Evolutionary conservation across 2,797 vertebrate species (phyloP).

Genomic region (Pangasius sanitwongsei): DNA sequence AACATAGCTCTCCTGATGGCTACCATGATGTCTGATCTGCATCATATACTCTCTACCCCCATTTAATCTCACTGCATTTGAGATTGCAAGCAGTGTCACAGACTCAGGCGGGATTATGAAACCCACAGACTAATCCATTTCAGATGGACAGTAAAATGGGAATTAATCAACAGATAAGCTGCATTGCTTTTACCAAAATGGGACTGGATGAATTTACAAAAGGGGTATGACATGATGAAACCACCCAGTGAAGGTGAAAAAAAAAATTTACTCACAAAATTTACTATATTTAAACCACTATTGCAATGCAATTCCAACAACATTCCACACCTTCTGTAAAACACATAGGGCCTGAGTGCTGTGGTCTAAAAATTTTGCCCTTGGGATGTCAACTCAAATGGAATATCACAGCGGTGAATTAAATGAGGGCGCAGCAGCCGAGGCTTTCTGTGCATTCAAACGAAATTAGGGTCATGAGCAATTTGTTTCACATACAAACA

Average conservation of each 20-base stretch:
- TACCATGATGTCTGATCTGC: constrained; percentile 41
- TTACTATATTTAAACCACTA: not conserved
- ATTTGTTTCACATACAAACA: constrained; percentile 59
- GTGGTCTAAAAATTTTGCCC: constrained; percentile 1
- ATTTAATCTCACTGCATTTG: constrained; percentile 54
- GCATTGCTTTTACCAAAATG: constrained; percentile 29
- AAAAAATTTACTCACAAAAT: not conserved
- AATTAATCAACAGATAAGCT: constrained; percentile 50
- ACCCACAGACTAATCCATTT: constrained; percentile 48
- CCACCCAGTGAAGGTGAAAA: not conserved
- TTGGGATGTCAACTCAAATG: constrained; percentile 37
- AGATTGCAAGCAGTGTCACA: constrained; percentile 45
- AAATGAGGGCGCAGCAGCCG: constrained; percentile 40
- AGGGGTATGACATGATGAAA: constrained; percentile 9
- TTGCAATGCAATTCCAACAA: not conserved
- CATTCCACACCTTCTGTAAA: constrained; percentile 12
- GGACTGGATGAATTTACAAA: constrained; percentile 6
- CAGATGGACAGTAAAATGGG: constrained; percentile 41
- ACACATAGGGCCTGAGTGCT: not conserved
- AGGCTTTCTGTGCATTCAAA: constrained; percentile 41
- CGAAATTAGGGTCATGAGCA: constrained; percentile 49
- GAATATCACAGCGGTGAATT: constrained; percentile 39
- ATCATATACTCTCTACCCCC: constrained; percentile 28
- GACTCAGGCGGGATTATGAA: constrained; percentile 58
- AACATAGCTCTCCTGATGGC: constrained; percentile 25